Percentiles rank a stretch among this genome's conserved stretches.
Conservation (phyloP, 2,797 vertebrate genomes). For the Takifugu ocellatus region DNA sequence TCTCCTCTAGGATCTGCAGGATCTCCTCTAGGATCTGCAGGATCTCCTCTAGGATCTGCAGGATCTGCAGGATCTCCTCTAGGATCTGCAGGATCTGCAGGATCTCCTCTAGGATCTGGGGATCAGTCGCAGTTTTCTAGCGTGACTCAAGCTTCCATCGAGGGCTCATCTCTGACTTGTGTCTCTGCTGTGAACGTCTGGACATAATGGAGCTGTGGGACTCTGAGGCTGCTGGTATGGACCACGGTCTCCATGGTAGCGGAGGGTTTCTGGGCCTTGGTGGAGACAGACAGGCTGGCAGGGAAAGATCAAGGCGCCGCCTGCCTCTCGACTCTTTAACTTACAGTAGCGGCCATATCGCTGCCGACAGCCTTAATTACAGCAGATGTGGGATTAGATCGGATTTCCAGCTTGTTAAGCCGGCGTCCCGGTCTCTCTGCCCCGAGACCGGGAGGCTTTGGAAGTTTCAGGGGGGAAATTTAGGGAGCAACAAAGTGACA, state of each 20-base stretch:
- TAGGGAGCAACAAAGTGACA: conserved; percentile 16
- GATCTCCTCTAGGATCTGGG: too few species aligned
- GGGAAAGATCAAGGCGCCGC: conserved; percentile 60
- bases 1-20: too few species aligned
- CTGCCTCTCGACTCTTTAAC: conserved; percentile 42
- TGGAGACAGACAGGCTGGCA: conserved; percentile 66
- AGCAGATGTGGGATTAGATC: conserved; percentile 48
- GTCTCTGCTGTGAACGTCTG: conserved; percentile 69
- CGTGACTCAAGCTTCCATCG: not conserved
- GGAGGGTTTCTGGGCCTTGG: conserved; percentile 21
- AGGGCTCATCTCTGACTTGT: conserved; percentile 52
- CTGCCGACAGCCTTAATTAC: conserved; percentile 57
- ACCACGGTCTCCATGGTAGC: conserved; percentile 37
- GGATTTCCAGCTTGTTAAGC: conserved; percentile 46
- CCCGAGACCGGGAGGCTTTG: conserved; percentile 4
- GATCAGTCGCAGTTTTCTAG: too few species aligned
- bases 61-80: too few species aligned
- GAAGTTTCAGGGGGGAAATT: not conserved
- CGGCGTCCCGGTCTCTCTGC: conserved; percentile 16
- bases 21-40: too few species aligned
- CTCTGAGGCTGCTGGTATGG: conserved; percentile 43
- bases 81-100: too few species aligned
- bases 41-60: too few species aligned
- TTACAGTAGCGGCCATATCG: conserved; percentile 41
- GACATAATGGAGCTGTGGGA: conserved; percentile 56